Percentiles rank a stretch among this genome's conserved stretches.
Evolutionary conservation across 2,797 vertebrate species (phyloP).

Genomic region (Hypotaenidia okinawae): DNA sequence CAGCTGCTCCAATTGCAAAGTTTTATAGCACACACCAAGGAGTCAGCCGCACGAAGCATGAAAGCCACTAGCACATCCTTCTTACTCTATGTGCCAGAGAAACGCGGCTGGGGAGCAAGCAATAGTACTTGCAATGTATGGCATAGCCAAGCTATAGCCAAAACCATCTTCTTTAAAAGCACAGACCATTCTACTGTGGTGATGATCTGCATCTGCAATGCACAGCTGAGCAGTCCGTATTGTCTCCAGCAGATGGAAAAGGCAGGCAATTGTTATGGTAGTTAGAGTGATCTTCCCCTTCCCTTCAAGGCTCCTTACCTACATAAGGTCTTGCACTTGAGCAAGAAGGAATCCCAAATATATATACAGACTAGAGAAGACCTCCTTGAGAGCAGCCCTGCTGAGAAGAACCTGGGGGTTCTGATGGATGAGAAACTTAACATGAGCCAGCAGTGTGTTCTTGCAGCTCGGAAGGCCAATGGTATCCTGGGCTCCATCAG

Average conservation of each 20-base stretch:
- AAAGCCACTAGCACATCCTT: not conserved
- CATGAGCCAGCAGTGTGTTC: too few relatives aligned
- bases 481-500: too few relatives aligned
- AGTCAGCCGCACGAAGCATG: not conserved
- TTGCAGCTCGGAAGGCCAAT: too few relatives aligned
- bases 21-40: not conserved
- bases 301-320: not conserved
- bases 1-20: not conserved
- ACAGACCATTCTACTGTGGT: not conserved
- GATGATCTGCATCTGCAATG: not conserved
- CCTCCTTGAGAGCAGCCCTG: too few relatives aligned
- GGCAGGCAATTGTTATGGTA: not conserved
- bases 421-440: too few relatives aligned
- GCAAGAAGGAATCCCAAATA: too few relatives aligned
- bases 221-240: not conserved
- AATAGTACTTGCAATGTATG: not conserved
- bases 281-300: not conserved
- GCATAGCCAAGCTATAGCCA: not conserved
- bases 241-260: conserved; percentile 22
- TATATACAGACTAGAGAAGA: too few relatives aligned
- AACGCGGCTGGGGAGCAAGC: not conserved
- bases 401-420: too few relatives aligned
- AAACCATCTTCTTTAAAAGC: not conserved
- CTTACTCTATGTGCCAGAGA: not conserved
- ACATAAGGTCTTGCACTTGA: too few relatives aligned